Percentiles rank a stretch among this genome's conserved stretches.
These are phyloP conservation scores for Selene dorsalis DNA, from an alignment of 2,797 vertebrate species.

Conservation along the genomic window DNA sequence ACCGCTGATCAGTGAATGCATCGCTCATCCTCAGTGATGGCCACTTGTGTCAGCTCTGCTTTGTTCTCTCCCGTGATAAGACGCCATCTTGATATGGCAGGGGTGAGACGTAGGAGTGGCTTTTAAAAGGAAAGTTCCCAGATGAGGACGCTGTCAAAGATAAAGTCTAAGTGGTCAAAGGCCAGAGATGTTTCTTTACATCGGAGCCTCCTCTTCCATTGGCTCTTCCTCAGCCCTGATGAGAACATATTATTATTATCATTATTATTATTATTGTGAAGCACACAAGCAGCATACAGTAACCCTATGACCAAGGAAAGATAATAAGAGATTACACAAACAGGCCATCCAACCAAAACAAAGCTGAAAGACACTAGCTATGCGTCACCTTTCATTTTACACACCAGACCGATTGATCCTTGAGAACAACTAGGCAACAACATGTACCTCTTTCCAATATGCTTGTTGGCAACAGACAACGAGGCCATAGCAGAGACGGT, in stretches of 20 bases:
- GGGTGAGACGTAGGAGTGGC: slow-evolving; percentile 71
- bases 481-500: slow-evolving; percentile 98
- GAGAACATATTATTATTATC: background rate
- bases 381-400: background rate
- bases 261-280: too few relatives aligned
- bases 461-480: slow-evolving; percentile 92
- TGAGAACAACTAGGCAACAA: background rate
- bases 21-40: slow-evolving; percentile 58
- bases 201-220: slow-evolving; percentile 95
- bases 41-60: slow-evolving; percentile 66
- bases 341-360: background rate
- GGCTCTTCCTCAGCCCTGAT: slow-evolving; percentile 93
- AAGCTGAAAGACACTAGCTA: background rate
- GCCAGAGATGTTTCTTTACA: slow-evolving; percentile 87
- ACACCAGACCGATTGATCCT: background rate
- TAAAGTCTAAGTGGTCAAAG: slow-evolving; percentile 77
- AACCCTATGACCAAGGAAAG: background rate
- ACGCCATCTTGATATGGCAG: slow-evolving; percentile 73
- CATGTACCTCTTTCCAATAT: slow-evolving; percentile 89
- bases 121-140: slow-evolving; percentile 81
- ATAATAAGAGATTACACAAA: background rate
- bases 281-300: too few relatives aligned
- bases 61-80: slow-evolving; percentile 64
- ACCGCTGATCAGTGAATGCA: slow-evolving; percentile 39
- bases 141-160: slow-evolving; percentile 86